Evolutionary conservation across 2,888 invertebrate species (phyloP).

Genomic region (Drepanosiphum platanoidis): DNA sequence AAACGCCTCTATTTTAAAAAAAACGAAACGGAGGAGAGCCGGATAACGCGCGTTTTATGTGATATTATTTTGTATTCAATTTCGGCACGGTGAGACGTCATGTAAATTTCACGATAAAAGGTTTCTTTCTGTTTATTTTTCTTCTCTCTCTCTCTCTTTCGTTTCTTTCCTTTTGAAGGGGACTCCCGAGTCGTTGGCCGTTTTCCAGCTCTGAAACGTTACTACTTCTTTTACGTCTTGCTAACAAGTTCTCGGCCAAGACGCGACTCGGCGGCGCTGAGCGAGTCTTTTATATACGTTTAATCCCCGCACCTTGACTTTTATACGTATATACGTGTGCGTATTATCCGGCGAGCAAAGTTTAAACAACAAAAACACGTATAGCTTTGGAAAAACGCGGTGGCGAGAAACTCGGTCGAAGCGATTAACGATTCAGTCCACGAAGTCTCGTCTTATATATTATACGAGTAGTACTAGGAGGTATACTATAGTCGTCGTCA

Average conservation of each 20-base stretch:
- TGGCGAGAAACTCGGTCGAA: slow-evolving; percentile 5
- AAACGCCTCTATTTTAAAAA: background rate
- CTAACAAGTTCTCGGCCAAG: slow-evolving; percentile 3
- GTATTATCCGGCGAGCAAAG: background rate
- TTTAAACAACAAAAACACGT: slow-evolving; percentile 47
- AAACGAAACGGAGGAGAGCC: background rate
- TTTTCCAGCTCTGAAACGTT: slow-evolving; percentile 6
- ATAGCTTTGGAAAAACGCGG: slow-evolving; percentile 18
- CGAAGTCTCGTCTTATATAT: background rate
- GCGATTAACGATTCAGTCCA: slow-evolving; percentile 46
- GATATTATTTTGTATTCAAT: no score
- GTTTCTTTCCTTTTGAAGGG: background rate
- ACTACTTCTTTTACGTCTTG: background rate
- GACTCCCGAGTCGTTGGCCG: background rate
- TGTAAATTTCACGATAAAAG: background rate
- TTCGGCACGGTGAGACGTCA: background rate
- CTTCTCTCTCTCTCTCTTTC: background rate
- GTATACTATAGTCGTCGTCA: no score
- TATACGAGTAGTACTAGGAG: no score
- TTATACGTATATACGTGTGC: background rate
- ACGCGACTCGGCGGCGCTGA: background rate
- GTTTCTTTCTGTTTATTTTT: background rate
- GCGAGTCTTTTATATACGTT: background rate
- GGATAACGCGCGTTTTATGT: background rate
- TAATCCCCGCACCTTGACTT: slow-evolving; percentile 6